Conservation (phyloP, 2,113 vertebrate genomes). For the Cololabis saira region DNA sequence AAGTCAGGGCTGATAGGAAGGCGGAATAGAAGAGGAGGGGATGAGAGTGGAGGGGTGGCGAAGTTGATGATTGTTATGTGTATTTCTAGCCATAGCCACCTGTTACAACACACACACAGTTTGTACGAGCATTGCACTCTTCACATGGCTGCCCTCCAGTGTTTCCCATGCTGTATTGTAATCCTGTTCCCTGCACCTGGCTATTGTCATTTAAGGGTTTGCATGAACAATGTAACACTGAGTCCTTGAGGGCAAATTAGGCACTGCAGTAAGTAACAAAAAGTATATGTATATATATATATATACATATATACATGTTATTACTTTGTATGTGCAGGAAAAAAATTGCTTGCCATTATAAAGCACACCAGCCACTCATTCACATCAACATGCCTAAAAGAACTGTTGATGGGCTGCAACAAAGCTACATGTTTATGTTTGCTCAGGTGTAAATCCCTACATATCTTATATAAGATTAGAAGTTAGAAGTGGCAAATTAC, state of each 20-base stretch:
- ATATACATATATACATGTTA: no score
- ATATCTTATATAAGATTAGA: no score
- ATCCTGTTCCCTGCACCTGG: slow-evolving; percentile 28
- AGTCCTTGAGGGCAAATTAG: slow-evolving; percentile 23
- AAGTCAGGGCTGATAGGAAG: slow-evolving; percentile 21
- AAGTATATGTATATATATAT: neutral
- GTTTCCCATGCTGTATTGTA: slow-evolving; percentile 24
- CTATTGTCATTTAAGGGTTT: slow-evolving; percentile 45
- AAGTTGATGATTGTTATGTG: slow-evolving; percentile 60
- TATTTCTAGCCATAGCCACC: slow-evolving; percentile 78
- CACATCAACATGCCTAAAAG: slow-evolving; percentile 7
- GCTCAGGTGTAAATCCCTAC: slow-evolving; percentile 34
- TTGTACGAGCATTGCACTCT: slow-evolving; percentile 21
- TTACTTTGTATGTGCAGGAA: neutral
- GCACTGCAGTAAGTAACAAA: slow-evolving; percentile 8
- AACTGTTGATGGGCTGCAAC: slow-evolving; percentile 27
- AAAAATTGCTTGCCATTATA: slow-evolving; percentile 23
- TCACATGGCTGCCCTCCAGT: slow-evolving; percentile 39
- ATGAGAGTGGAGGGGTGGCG: slow-evolving; percentile 24
- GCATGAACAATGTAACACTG: slow-evolving; percentile 1
- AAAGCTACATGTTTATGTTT: slow-evolving; percentile 35
- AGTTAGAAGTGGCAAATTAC: no score
- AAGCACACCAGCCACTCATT: slow-evolving; percentile 7
- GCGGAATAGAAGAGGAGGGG: slow-evolving; percentile 42
- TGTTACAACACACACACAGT: slow-evolving; percentile 56